phyloP scores from a whole-genome alignment of 2,113 vertebrate genomes.

The Antechinus stuartii region DNA sequence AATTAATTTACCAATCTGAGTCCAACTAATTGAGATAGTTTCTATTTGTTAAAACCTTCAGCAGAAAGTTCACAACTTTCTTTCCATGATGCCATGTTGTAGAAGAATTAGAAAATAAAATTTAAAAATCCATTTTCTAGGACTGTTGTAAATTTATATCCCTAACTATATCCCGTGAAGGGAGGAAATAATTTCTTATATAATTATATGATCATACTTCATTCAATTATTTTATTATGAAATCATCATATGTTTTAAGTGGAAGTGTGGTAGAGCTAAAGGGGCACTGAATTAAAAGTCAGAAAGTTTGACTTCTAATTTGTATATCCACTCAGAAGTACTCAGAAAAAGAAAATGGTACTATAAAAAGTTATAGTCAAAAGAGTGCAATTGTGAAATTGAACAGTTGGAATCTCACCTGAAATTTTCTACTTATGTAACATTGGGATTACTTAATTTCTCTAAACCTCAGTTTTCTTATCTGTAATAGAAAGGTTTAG shows the following conservation, averaged over 20 bases:
- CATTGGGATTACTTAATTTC: neutral
- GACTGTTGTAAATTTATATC: neutral
- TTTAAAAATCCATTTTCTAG: neutral
- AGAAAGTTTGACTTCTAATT: neutral
- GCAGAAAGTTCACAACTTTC: neutral
- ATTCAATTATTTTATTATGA: neutral
- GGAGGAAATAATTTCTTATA: neutral
- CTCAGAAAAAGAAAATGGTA: neutral
- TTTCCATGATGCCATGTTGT: neutral
- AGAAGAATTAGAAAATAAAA: neutral
- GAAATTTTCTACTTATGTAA: neutral
- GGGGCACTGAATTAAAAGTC: neutral
- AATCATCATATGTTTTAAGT: neutral
- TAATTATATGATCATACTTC: neutral
- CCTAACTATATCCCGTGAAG: neutral
- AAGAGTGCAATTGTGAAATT: neutral
- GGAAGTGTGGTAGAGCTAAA: neutral
- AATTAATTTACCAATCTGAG: neutral
- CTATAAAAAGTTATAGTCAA: neutral
- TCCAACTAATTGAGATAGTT: neutral
- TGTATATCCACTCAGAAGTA: neutral
- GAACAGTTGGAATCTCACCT: neutral
- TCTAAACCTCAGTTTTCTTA: neutral
- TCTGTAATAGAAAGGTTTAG: neutral
- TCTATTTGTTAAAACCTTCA: neutral